These are phyloP conservation scores for Aptenodytes patagonicus DNA, from an alignment of 2,113 vertebrate species.

Conservation along the genomic window DNA sequence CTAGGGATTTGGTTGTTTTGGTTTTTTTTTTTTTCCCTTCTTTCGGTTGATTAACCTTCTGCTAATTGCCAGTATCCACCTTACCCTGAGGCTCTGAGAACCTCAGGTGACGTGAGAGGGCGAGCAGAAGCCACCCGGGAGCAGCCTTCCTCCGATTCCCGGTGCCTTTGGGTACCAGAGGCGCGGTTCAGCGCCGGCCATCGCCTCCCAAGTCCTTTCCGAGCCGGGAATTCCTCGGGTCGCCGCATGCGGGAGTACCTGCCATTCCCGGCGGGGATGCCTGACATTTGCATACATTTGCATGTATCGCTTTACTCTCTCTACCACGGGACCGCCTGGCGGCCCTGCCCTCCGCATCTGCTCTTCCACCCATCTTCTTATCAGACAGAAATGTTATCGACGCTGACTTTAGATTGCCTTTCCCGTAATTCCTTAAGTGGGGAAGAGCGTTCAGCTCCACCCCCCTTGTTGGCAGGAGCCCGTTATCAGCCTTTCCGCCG, in stretches of 20 bases:
- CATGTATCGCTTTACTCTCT: neutral
- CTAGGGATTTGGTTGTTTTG: accelerated
- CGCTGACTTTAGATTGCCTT: accelerated
- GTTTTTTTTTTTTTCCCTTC: no score
- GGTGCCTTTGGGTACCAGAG: neutral
- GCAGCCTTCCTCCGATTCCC: neutral
- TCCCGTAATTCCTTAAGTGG: neutral
- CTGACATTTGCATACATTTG: neutral
- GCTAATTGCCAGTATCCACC: neutral
- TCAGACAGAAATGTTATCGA: neutral
- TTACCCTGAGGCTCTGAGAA: neutral
- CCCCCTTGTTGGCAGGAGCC: neutral
- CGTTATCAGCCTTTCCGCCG: neutral
- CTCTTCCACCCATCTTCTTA: neutral
- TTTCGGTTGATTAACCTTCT: neutral
- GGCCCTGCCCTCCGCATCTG: neutral
- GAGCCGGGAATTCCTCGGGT: neutral
- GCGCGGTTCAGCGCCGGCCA: no score
- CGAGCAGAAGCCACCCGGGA: neutral
- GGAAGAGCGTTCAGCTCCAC: accelerated
- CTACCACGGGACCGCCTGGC: accelerated
- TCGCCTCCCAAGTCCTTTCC: neutral
- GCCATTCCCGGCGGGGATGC: neutral
- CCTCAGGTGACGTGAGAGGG: neutral
- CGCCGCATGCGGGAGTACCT: neutral